Evolutionary conservation across 2,797 vertebrate genomes (phyloP), one percentile per base, ranked within the genome.

Genomic region (Mormyrops attenuatus): DNA sequence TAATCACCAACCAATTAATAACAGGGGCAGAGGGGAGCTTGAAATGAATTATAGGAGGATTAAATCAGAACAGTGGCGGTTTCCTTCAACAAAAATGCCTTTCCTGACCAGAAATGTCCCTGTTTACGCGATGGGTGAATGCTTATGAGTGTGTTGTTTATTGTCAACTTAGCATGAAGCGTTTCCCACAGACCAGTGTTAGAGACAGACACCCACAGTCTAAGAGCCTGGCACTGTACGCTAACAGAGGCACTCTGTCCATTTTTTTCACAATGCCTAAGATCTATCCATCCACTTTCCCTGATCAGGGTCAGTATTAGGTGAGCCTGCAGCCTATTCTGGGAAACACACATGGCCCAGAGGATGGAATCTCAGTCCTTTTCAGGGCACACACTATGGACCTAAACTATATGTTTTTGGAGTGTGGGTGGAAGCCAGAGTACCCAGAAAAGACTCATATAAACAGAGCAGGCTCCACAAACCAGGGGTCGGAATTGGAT

Each of bases 1-100:
- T 80, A 20, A 88, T 88, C 44, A 9, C 26, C 88, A 34, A 53
- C 53, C 44, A 88, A 73, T 88, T 52, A 50, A 73, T 88, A 88
- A 77, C 57, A 88, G 63, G 60, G 47, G 47, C 9, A 85, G 44
- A 85, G 49, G 41, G 20, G 55, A 44, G 30, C 34, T 22, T 44
- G 57, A 34, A 63, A 88, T 50, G 50, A 86, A 34, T 86, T 52
- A 52, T 52, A 86, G 49, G 30, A 86, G 84, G 50, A 26, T 86
- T 86, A 86, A 86, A 26, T 53, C 50, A 30, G 84, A 86, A 52
- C 49, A 52, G 84, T 52, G 84, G 84, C 5, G 84, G 49, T 86
- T 86, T 86, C 49, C 49, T 86, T 9, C 26, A 41, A 41, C 41
- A 52, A 60, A 87, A 87, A 57, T 87, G 22, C 26, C 26, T 41